phyloP scores from a whole-genome alignment of 2,113 vertebrate species.

The Stigmatopora nigra region DNA sequence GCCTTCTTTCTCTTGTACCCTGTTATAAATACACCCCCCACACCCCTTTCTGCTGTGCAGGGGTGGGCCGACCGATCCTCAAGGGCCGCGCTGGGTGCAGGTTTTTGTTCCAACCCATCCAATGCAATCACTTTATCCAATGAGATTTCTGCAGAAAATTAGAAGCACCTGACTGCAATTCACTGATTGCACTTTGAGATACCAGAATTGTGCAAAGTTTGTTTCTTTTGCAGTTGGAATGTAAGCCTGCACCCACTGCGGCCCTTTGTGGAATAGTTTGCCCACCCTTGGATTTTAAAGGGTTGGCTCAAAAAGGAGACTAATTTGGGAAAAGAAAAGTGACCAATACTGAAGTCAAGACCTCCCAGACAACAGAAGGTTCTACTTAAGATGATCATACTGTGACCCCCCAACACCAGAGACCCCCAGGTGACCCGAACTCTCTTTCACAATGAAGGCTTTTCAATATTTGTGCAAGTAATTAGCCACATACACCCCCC shows the following conservation, averaged over 20 bases:
- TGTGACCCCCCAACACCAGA: conserved; percentile 22
- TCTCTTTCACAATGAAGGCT: conserved; percentile 3
- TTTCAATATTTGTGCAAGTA: not conserved
- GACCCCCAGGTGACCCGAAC: conserved; percentile 30
- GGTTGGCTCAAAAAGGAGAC: conserved; percentile 15
- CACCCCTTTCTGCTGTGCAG: conserved; percentile 3
- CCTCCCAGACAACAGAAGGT: conserved; percentile 61
- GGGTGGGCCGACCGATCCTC: too few relatives aligned
- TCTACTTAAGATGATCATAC: conserved; percentile 46
- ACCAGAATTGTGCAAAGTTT: too few relatives aligned
- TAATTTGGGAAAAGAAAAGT: conserved; percentile 33
- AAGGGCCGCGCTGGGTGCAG: too few relatives aligned
- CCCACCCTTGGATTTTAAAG: not conserved
- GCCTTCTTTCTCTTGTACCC: conserved; percentile 49
- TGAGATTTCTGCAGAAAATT: too few relatives aligned
- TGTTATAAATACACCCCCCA: conserved; percentile 60
- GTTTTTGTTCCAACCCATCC: too few relatives aligned
- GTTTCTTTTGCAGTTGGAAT: too few relatives aligned
- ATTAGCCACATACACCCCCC: not conserved
- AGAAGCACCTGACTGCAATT: too few relatives aligned
- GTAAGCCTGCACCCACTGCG: too few relatives aligned
- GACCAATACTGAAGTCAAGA: conserved; percentile 41
- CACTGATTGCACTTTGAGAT: too few relatives aligned
- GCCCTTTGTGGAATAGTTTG: too few relatives aligned
- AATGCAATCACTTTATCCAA: too few relatives aligned